These are phyloP conservation scores for Betta splendens DNA, from an alignment of 2,797 vertebrate species.

Conservation along the genomic window DNA sequence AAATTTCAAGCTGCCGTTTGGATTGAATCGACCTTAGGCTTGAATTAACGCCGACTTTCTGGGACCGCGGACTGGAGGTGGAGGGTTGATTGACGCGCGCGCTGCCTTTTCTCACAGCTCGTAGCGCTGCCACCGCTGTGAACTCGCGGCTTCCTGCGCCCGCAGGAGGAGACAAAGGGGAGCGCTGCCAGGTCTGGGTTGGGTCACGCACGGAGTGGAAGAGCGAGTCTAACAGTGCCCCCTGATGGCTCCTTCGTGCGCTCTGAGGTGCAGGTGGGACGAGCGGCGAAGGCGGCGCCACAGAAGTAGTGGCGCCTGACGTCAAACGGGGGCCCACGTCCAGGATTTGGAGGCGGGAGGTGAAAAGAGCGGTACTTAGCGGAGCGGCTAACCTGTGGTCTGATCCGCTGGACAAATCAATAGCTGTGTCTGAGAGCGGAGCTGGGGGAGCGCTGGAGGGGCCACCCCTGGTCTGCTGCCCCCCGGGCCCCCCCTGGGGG, in stretches of 20 bases:
- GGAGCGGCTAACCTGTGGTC: constrained; percentile 84
- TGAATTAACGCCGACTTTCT: constrained; percentile 60
- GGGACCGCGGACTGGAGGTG: constrained; percentile 50
- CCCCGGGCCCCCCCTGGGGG: constrained; percentile 78
- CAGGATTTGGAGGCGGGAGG: constrained; percentile 53
- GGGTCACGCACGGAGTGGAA: constrained; percentile 18
- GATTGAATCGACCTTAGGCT: constrained; percentile 50
- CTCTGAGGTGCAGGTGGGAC: constrained; percentile 8
- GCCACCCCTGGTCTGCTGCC: constrained; percentile 83
- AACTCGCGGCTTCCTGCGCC: constrained; percentile 43
- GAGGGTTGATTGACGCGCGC: constrained; percentile 63
- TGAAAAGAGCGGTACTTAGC: constrained; percentile 83
- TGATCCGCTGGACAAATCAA: constrained; percentile 90
- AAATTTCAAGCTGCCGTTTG: constrained; percentile 50
- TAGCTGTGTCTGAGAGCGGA: constrained; percentile 90
- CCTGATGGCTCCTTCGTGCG: constrained; percentile 59
- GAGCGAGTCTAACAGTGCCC: constrained; percentile 58
- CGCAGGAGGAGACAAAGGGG: constrained; percentile 44
- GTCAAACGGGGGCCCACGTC: constrained; percentile 46
- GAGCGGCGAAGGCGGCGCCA: constrained; percentile 17
- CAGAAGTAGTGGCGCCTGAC: constrained; percentile 40
- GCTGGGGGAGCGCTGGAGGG: constrained; percentile 77
- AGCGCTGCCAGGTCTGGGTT: constrained; percentile 37
- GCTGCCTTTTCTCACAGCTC: constrained; percentile 55
- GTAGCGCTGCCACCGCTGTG: constrained; percentile 34